phyloP scores from a whole-genome alignment of 2,888 invertebrate species.

The Cephus rjabovi region DNA sequence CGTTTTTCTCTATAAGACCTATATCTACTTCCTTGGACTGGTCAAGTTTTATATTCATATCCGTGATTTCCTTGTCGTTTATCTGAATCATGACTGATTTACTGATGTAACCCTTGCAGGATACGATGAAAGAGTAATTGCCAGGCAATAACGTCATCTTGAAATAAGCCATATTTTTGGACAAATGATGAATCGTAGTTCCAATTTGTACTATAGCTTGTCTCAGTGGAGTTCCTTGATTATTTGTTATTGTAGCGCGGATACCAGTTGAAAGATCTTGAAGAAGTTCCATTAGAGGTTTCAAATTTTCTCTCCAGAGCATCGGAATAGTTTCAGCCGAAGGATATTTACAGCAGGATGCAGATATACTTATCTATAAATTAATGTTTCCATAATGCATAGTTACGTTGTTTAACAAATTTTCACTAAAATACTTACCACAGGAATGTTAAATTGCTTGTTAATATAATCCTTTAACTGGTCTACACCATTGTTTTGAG shows the following conservation, averaged over 20 bases:
- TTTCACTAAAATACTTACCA: conserved; percentile 57
- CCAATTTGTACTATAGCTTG: conserved; percentile 79
- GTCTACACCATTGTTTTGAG: conserved; percentile 43
- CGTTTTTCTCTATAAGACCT: conserved; percentile 7
- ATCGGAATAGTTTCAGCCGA: conserved; percentile 57
- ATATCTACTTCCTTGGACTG: conserved; percentile 21
- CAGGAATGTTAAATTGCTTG: conserved; percentile 74
- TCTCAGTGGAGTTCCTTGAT: conserved; percentile 73
- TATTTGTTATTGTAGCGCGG: conserved; percentile 71
- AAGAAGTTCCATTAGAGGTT: conserved; percentile 54
- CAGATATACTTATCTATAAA: conserved; percentile 53
- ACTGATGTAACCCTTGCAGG: conserved; percentile 73
- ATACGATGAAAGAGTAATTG: conserved; percentile 73
- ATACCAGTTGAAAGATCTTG: conserved; percentile 53
- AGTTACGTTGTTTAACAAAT: background rate
- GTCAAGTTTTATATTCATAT: conserved; percentile 56
- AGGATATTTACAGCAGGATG: conserved; percentile 89
- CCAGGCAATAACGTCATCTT: conserved; percentile 79
- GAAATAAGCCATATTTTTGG: conserved; percentile 78
- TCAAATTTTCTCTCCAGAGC: conserved; percentile 62
- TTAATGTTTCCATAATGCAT: background rate
- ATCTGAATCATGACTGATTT: conserved; percentile 67
- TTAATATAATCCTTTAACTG: conserved; percentile 66
- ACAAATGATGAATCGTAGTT: conserved; percentile 73
- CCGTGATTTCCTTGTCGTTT: conserved; percentile 59